Conservation (phyloP, 2,113 vertebrate genomes). For the Percina caprodes region DNA sequence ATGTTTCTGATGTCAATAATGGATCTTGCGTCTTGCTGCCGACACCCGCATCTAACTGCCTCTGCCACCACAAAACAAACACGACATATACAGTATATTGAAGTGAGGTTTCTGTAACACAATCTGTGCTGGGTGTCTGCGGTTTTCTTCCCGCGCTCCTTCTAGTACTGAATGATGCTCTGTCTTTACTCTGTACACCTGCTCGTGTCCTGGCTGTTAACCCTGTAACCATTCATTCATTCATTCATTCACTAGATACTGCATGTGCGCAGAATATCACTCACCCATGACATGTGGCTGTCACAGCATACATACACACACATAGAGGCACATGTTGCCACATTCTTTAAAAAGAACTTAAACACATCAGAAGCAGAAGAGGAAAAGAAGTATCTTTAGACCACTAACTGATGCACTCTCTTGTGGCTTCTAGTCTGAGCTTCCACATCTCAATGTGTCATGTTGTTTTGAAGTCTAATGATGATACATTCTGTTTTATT, state of each 20-base stretch:
- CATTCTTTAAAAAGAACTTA: neutral
- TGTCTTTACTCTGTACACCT: neutral
- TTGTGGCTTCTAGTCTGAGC: neutral
- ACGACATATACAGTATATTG: neutral
- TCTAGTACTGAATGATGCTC: neutral
- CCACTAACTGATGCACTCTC: slow-evolving; percentile 3
- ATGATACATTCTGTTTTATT: slow-evolving; percentile 18
- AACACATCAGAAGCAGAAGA: neutral
- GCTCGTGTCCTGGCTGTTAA: neutral
- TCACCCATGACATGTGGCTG: neutral
- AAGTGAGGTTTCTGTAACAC: slow-evolving; percentile 51
- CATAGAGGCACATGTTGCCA: neutral
- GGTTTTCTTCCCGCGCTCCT: slow-evolving; percentile 17
- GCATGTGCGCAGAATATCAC: neutral
- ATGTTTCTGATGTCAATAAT: neutral
- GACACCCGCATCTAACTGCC: neutral
- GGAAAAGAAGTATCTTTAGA: neutral
- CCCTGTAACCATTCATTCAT: neutral
- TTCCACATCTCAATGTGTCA: slow-evolving; percentile 13
- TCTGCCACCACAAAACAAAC: neutral
- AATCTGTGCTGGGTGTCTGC: slow-evolving; percentile 37
- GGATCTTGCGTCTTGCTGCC: neutral
- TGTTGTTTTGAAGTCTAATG: slow-evolving; percentile 12
- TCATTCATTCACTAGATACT: neutral
- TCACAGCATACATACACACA: neutral